phyloP scores from a whole-genome alignment of 2,888 invertebrate genomes.

The Sesia bembeciformis region DNA sequence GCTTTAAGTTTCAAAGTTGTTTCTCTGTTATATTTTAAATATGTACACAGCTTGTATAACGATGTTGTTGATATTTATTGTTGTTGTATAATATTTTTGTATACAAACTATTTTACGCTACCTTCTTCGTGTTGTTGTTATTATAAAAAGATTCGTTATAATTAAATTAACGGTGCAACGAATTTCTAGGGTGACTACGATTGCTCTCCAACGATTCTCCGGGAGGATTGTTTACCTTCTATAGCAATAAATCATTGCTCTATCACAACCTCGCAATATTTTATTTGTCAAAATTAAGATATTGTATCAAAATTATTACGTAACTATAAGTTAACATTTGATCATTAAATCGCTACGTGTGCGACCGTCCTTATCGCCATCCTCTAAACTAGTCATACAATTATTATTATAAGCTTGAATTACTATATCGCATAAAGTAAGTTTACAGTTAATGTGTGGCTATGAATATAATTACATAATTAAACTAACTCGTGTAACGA shows the following conservation, averaged over 20 bases:
- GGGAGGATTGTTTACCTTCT: slow-evolving; percentile 16
- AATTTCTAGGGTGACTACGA: slow-evolving; percentile 7
- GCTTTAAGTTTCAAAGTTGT: slow-evolving; percentile 46
- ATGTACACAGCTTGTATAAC: slow-evolving; percentile 61
- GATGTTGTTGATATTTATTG: slow-evolving; percentile 61
- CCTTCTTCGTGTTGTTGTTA: slow-evolving; percentile 54
- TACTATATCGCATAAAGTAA: slow-evolving; percentile 2
- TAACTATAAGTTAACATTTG: slow-evolving; percentile 50
- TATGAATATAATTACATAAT: not conserved
- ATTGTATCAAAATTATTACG: slow-evolving; percentile 49
- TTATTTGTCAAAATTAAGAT: slow-evolving; percentile 58
- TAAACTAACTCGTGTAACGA: not conserved
- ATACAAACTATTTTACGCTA: slow-evolving; percentile 63
- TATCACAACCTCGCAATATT: slow-evolving; percentile 57
- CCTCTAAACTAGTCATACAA: slow-evolving; percentile 71
- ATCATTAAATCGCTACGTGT: slow-evolving; percentile 58
- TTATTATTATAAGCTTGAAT: slow-evolving; percentile 32
- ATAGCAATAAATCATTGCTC: slow-evolving; percentile 34
- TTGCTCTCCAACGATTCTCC: slow-evolving; percentile 11
- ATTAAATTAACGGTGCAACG: slow-evolving; percentile 20
- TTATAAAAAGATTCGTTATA: slow-evolving; percentile 36
- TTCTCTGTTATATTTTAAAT: slow-evolving; percentile 58
- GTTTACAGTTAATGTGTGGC: not conserved
- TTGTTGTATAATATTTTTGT: slow-evolving; percentile 70
- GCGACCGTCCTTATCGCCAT: slow-evolving; percentile 73